phyloP scores from a whole-genome alignment of 2,888 invertebrate genomes.

The Malthinus seriepunctatus region DNA sequence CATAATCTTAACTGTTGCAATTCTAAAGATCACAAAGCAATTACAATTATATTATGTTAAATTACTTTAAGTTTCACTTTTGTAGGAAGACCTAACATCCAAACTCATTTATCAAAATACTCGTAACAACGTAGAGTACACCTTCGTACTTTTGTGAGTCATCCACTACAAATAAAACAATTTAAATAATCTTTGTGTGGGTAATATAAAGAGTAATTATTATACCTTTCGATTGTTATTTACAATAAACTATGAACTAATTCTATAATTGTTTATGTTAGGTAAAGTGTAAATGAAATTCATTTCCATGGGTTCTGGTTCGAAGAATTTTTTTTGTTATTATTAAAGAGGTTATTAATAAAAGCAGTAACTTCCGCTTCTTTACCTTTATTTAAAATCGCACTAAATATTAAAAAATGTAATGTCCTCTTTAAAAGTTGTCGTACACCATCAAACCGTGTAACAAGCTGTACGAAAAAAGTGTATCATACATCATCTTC shows the following conservation, averaged over 20 bases:
- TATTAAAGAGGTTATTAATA: no score
- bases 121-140: conserved; percentile 1
- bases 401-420: no score
- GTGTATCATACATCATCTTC: no score
- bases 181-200: conserved; percentile 7
- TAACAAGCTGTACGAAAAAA: no score
- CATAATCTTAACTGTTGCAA: no score
- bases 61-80: conserved; percentile 11
- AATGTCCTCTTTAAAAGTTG: no score
- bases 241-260: conserved; percentile 9
- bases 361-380: no score
- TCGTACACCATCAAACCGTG: no score
- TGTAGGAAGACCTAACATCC: conserved; percentile 4
- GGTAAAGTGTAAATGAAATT: conserved; percentile 1
- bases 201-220: conserved; percentile 1
- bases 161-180: no score
- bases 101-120: conserved; percentile 13
- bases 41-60: conserved; percentile 6
- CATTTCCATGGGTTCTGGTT: no score
- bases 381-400: not conserved
- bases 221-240: not conserved
- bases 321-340: no score
- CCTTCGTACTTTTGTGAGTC: conserved; percentile 6
- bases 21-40: not conserved
- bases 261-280: conserved; percentile 13